These are phyloP conservation scores for Acleris sparsana DNA, from an alignment of 2,888 invertebrate genomes.

Conservation along the genomic window DNA sequence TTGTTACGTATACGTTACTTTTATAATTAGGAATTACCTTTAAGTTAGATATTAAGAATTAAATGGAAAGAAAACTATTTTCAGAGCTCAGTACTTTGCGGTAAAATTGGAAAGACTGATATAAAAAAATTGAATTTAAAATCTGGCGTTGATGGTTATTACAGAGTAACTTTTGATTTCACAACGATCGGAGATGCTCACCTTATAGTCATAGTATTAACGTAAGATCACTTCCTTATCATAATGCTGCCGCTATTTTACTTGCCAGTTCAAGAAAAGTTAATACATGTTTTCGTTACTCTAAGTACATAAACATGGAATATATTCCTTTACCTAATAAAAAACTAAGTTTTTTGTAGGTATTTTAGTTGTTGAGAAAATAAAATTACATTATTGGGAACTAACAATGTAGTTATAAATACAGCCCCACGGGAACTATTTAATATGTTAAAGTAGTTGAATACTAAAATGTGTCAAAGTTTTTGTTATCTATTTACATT, in stretches of 20 bases:
- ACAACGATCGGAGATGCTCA: not conserved
- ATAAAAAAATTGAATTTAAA: constrained; percentile 16
- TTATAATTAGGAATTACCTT: constrained; percentile 5
- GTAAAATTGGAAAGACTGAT: constrained; percentile 29
- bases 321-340: too few relatives aligned
- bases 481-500: not conserved
- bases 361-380: too few relatives aligned
- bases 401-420: too few relatives aligned
- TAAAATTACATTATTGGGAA: too few relatives aligned
- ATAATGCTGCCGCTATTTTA: too few relatives aligned
- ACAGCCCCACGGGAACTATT: too few relatives aligned
- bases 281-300: too few relatives aligned
- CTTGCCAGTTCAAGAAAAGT: too few relatives aligned
- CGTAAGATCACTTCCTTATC: too few relatives aligned
- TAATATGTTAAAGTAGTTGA: not conserved
- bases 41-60: constrained; percentile 1
- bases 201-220: too few relatives aligned
- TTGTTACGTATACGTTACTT: not conserved
- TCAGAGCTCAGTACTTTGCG: constrained; percentile 21
- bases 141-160: constrained; percentile 1
- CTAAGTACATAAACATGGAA: too few relatives aligned
- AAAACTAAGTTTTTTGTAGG: too few relatives aligned
- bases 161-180: not conserved
- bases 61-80: constrained; percentile 25
- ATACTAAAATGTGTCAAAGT: constrained; percentile 16